These are phyloP conservation scores for Amblyornis subalaris DNA, from an alignment of 2,113 vertebrate species.

Conservation along the genomic window DNA sequence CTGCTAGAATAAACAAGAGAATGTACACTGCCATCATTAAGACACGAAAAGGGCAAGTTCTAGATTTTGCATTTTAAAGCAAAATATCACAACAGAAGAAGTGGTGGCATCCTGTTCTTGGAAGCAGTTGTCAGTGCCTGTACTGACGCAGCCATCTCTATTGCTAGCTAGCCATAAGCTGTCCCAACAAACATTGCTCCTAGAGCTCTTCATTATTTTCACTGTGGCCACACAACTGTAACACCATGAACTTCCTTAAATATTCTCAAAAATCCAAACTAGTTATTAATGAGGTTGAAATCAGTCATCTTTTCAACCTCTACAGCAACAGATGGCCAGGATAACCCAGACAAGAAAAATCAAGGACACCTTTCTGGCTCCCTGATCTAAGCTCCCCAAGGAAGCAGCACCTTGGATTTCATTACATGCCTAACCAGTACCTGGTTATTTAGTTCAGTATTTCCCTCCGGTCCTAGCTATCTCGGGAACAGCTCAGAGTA, in stretches of 20 bases:
- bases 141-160: neutral
- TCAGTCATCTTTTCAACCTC: neutral
- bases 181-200: neutral
- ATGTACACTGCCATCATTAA: fast-evolving
- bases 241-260: neutral
- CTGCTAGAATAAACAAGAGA: neutral
- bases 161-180: too few species aligned
- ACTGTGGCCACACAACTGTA: neutral
- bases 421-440: fast-evolving
- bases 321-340: neutral
- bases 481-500: neutral
- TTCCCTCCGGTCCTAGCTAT: neutral
- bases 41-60: neutral
- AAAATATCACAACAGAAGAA: neutral
- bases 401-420: neutral
- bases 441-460: neutral
- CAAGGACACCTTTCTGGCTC: neutral
- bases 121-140: neutral
- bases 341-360: neutral
- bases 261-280: neutral
- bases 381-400: neutral
- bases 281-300: neutral
- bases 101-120: neutral
- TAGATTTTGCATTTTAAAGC: neutral
- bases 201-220: neutral